Percentiles rank a stretch among this genome's conserved stretches.
phyloP scores from a whole-genome alignment of 2,113 vertebrate genomes.

The Petromus typicus region DNA sequence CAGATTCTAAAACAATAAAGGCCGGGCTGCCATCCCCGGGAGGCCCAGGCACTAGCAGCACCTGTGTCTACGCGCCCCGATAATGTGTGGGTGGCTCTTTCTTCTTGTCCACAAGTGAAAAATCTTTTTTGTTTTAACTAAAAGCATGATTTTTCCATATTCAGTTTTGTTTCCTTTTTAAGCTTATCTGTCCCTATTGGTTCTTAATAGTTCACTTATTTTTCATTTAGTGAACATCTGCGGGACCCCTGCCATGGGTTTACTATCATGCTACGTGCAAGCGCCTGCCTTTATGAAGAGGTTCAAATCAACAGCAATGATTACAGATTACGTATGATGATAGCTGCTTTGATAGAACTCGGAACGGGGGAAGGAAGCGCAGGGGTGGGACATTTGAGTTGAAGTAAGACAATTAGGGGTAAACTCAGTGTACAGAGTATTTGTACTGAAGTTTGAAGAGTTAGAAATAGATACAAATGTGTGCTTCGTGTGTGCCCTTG shows the following conservation, averaged over 20 bases:
- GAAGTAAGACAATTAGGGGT: neutral
- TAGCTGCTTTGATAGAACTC: neutral
- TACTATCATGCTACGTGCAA: neutral
- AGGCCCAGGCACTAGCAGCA: slow-evolving; percentile 10
- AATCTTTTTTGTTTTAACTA: slow-evolving; percentile 22
- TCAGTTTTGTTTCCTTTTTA: slow-evolving; percentile 23
- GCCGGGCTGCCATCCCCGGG: neutral
- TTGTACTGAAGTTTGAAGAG: neutral
- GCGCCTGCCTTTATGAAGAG: neutral
- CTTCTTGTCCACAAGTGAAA: neutral
- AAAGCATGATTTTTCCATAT: neutral
- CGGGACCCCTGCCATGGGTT: neutral
- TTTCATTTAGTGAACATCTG: neutral
- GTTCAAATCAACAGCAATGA: neutral
- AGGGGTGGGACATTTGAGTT: neutral
- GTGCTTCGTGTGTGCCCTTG: neutral
- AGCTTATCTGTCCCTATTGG: neutral
- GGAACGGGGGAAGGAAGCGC: neutral
- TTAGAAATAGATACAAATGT: neutral
- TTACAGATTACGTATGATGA: neutral
- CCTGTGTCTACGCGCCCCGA: slow-evolving; percentile 18
- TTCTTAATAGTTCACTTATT: slow-evolving; percentile 28
- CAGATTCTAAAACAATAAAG: slow-evolving; percentile 3
- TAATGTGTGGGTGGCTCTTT: neutral
- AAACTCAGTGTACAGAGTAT: neutral